Evolutionary conservation across 2,797 vertebrate genomes (phyloP).

Genomic region (Paedocypris micromegethes): DNA sequence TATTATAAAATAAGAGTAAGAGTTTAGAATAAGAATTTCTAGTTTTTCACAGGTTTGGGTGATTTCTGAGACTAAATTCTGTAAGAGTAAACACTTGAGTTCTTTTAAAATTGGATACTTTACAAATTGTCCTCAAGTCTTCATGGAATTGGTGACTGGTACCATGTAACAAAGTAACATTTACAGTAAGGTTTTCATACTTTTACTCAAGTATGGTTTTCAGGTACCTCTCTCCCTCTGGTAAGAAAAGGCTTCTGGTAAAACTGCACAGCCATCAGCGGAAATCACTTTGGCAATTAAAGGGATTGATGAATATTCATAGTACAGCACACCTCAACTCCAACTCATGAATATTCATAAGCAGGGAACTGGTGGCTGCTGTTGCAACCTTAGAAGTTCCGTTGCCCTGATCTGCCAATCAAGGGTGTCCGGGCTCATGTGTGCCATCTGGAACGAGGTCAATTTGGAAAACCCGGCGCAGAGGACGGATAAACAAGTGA

Average conservation of each 20-base stretch:
- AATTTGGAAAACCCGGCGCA: constrained; percentile 26
- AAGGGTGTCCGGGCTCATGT: constrained; percentile 28
- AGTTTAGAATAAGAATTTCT: too few species aligned
- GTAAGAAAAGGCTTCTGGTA: neutral
- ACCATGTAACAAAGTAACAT: too few species aligned
- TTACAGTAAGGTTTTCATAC: too few species aligned
- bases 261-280: constrained; percentile 43
- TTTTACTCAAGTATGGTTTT: too few species aligned
- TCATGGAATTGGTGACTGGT: too few species aligned
- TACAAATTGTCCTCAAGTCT: too few species aligned
- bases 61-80: too few species aligned
- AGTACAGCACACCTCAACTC: constrained; percentile 27
- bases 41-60: too few species aligned
- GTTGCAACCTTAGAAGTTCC: constrained; percentile 25
- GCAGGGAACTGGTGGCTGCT: constrained; percentile 29
- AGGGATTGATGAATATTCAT: constrained; percentile 58
- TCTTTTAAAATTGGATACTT: too few species aligned
- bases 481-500: constrained; percentile 22
- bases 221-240: too few species aligned
- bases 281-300: constrained; percentile 50
- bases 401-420: constrained; percentile 36
- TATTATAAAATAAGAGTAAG: too few species aligned
- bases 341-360: constrained; percentile 57
- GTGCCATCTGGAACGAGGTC: constrained; percentile 48
- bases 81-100: too few species aligned